Evolutionary conservation across 1,140 invertebrate species (phyloP), one percentile per base, ranked within the genome.

Genomic region (Coelopa frigida): DNA sequence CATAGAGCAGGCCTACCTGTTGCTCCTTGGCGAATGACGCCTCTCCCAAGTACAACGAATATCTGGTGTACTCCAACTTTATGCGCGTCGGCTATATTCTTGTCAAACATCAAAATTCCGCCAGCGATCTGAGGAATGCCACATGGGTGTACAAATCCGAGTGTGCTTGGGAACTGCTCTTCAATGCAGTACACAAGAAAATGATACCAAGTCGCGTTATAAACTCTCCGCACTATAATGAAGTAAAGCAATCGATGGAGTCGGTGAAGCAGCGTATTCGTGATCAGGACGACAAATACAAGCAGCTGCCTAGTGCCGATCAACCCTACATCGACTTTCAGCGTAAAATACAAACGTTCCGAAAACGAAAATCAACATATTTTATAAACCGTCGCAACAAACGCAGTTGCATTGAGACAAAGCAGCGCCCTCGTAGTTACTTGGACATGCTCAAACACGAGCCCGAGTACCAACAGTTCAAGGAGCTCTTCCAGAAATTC

Each of bases 1-100:
- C 0, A 36, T 68, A 10, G 64, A 68, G 23, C 64, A 68, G 29
- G 59, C 54, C 2, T 68, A 68, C 36, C 35, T 56, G 1, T 17
- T 68, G 11, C 38, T 68, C 2, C 46, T 68, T 2, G 64, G 59
- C 0, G 52, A 65, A 29, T n/a, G 21, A 39, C 22, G 18, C 49
- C 10, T 53, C 48, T 21, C 48, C 54, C 5, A 61, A 53, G 38
- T 63, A 49, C 15, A 48, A 50, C 10, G 53, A 63, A 24, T 68
- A 68, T 39, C 48, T 68, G 5, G 58, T 68, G 17, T 68, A 68
- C 35, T 62, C 64, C 0, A 17, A 55, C 1, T 21, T 68, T 3
- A 52, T 55, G 7, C 57, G 64, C 5, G 43, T 58, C 11, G 64
- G 64, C 4, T 68, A 65, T 24, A 68, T 68, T 39, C 56, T 68